A percentile compares a stretch with the other conserved stretches of the same genome.
These are phyloP conservation scores for Cololabis saira DNA, from an alignment of 2,113 vertebrate species.

Conservation along the genomic window DNA sequence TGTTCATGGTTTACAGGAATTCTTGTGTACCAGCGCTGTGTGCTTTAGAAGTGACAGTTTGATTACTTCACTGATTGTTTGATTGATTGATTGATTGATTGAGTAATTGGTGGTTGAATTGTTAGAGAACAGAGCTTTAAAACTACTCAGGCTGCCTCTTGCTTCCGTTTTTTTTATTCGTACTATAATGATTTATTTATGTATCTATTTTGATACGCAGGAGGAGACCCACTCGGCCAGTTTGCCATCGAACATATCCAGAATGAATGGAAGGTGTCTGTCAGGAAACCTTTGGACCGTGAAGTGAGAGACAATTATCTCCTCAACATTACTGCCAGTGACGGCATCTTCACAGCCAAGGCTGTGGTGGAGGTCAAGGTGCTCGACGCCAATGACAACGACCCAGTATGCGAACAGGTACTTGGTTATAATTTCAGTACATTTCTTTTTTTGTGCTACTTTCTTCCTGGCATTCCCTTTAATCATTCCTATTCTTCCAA, in stretches of 20 bases:
- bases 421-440: neutral
- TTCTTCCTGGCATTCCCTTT: conserved; percentile 6
- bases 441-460: neutral
- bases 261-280: conserved; percentile 97
- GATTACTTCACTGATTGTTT: conserved; percentile 3
- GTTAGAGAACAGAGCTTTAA: conserved; percentile 16
- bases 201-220: conserved; percentile 74
- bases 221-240: conserved; percentile 93
- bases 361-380: conserved; percentile 97
- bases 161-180: conserved; percentile 18
- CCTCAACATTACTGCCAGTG: conserved; percentile 94
- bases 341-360: conserved; percentile 92
- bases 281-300: conserved; percentile 92
- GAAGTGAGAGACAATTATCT: conserved; percentile 95
- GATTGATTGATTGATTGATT: too few species aligned
- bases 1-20: neutral
- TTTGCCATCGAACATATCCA: conserved; percentile 93
- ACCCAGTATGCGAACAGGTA: conserved; percentile 95
- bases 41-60: conserved; percentile 24
- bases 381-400: conserved; percentile 97
- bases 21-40: conserved; percentile 24
- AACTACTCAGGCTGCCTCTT: conserved; percentile 1
- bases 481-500: neutral
- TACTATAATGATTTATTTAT: conserved; percentile 31
- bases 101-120: conserved; percentile 9